Evolutionary conservation across 2,797 vertebrate species (phyloP), one percentile per base, ranked within the genome.

Genomic region (Chloroceryle amazona): DNA sequence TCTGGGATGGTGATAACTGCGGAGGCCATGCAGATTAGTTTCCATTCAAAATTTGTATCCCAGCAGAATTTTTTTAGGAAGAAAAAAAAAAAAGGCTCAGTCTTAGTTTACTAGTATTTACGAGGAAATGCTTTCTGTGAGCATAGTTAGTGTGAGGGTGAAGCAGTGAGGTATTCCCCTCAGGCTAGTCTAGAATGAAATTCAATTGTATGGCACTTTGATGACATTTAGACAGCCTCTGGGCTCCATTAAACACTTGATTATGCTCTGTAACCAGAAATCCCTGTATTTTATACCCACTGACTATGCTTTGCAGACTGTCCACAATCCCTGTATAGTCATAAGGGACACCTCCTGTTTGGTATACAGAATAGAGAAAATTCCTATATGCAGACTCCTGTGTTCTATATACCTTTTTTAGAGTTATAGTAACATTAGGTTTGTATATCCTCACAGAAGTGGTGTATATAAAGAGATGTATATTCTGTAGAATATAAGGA

Each of bases 401-500:
- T 83, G 35, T 54, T 80, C 21, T 49, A 4, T 52, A 19, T 60
- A 46, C 13, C 10, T n/a, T n/a, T 82, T 87, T 55, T 17, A 51
- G 18, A 13, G 5, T 49, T 75, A 57, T 12, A 72, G 35, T 58
- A 55, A 41, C 10, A 18, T 42, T 73, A 52, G 10, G 28, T 68
- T 79, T 86, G 17, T 73, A 20, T 47, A 41, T 65, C 9, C 35
- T 79, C 8, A n/a, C 5, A 23, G 67, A 84, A 86, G 5, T 26
- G 23, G 8, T 1, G 1, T 63, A 23, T 84, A 35, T 80, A 66
- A 55, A 72, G 51, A 76, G 8, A 9, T 37, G 13, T 33, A 28
- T 76, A 20, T 82, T 95, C 60, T 83, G 72, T 91, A 86, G 67
- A 88, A 49, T 31, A 58, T 73, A 87, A 76, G 67, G 26, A 89